Conservation (phyloP, 2,888 invertebrate genomes). For the Cylloceria caligata region DNA sequence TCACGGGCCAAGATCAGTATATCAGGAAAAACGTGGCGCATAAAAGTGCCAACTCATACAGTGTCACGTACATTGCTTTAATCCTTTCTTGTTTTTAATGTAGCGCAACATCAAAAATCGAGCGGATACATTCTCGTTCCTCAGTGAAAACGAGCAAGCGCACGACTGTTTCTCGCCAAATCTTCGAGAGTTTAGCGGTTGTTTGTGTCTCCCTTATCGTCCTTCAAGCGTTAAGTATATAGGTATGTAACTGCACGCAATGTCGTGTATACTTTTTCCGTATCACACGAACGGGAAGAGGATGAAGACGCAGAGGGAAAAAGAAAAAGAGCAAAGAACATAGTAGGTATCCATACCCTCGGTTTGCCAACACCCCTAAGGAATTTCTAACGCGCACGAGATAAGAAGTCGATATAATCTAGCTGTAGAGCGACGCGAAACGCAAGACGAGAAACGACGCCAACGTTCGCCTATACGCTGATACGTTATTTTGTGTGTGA, state of each 20-base stretch:
- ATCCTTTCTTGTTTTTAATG: conserved; percentile 29
- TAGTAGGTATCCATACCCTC: conserved; percentile 11
- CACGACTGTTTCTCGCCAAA: conserved; percentile 38
- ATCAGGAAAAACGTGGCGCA: conserved; percentile 60
- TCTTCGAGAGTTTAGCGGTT: conserved; percentile 54
- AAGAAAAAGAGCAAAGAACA: neutral
- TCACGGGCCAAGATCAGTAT: conserved; percentile 55
- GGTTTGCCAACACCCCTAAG: conserved; percentile 29
- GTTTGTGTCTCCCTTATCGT: conserved; percentile 67
- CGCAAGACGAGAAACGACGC: conserved; percentile 35
- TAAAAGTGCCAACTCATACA: conserved; percentile 48
- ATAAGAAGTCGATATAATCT: conserved; percentile 65
- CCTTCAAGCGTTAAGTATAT: conserved; percentile 5
- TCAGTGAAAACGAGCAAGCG: conserved; percentile 9
- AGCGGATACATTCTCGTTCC: conserved; percentile 37
- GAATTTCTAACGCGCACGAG: conserved; percentile 48
- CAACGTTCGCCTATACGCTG: neutral
- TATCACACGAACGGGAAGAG: conserved; percentile 1
- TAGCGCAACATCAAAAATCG: conserved; percentile 64
- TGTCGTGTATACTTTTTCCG: conserved; percentile 20
- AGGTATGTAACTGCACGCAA: conserved; percentile 21
- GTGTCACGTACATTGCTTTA: conserved; percentile 39
- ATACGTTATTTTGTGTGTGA: neutral
- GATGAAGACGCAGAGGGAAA: conserved; percentile 23
- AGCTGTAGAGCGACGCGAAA: conserved; percentile 38